Evolutionary conservation across 35 echinoderm and acorn worm genomes (phyloP).

Genomic region (Heliocidaris tuberculata): DNA sequence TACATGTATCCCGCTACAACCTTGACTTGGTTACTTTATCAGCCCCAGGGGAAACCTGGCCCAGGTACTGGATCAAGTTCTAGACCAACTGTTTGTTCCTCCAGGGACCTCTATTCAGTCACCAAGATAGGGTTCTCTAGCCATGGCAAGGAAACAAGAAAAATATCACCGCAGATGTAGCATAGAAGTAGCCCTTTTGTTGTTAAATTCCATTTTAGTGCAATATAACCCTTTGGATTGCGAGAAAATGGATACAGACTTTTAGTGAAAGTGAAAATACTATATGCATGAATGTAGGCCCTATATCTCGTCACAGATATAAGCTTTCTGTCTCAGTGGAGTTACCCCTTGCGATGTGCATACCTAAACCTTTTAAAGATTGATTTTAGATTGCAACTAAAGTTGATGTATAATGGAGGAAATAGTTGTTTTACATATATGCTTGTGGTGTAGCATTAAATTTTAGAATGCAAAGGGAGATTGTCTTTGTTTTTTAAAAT

Average conservation of each 20-base stretch:
- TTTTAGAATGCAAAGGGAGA: background rate
- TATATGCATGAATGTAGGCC: background rate
- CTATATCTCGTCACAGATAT: background rate
- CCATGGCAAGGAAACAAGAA: background rate
- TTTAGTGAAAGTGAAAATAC: background rate
- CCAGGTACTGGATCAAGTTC: constrained; percentile 15
- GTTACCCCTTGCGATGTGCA: background rate
- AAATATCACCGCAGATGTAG: background rate
- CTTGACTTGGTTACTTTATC: constrained; percentile 17
- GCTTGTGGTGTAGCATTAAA: background rate
- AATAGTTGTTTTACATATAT: background rate
- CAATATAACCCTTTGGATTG: background rate
- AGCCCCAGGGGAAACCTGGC: background rate
- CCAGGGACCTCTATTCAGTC: background rate
- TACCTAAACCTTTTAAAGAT: constrained; percentile 12
- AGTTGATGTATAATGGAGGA: background rate
- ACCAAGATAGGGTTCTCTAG: background rate
- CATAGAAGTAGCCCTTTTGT: background rate
- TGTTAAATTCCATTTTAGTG: background rate
- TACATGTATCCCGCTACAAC: background rate
- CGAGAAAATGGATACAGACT: background rate
- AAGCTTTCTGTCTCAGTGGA: background rate
- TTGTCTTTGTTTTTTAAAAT: background rate
- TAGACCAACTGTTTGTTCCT: constrained; percentile 10
- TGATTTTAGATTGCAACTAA: background rate